A percentile compares a stretch with the other conserved stretches of the same genome.
These are phyloP conservation scores for Euclidia mi DNA, from an alignment of 2,888 invertebrate genomes.

Conservation along the genomic window DNA sequence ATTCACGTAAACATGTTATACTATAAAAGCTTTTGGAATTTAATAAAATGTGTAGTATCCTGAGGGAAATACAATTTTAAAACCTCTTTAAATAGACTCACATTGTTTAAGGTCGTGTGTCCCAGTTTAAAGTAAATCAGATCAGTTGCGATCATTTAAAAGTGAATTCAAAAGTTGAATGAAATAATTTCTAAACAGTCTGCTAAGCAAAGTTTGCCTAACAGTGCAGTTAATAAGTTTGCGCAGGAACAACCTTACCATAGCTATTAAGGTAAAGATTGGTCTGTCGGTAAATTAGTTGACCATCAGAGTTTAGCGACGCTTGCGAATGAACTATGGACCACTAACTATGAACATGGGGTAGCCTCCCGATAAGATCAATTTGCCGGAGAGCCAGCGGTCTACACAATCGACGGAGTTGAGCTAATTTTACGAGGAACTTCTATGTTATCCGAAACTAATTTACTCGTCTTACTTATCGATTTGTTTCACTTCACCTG, in stretches of 20 bases:
- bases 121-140: no score
- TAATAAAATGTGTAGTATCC: no score
- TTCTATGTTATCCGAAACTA: slow-evolving; percentile 65
- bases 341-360: no score
- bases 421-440: slow-evolving; percentile 61
- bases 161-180: no score
- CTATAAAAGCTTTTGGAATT: no score
- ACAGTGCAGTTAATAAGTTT: slow-evolving; percentile 41
- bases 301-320: slow-evolving; percentile 65
- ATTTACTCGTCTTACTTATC: slow-evolving; percentile 60
- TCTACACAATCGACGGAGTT: slow-evolving; percentile 64
- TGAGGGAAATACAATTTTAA: no score
- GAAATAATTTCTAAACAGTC: slow-evolving; percentile 50
- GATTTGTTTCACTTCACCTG: slow-evolving; percentile 57
- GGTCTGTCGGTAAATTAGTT: slow-evolving; percentile 74
- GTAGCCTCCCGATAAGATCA: no score
- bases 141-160: not conserved
- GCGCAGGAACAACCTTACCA: slow-evolving; percentile 46
- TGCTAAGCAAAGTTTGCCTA: slow-evolving; percentile 44
- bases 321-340: slow-evolving; percentile 69
- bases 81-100: no score
- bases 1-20: no score
- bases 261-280: no score
- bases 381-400: slow-evolving; percentile 64
- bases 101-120: no score